Evolutionary conservation across 2,888 invertebrate genomes (phyloP).

Genomic region (Suillia variegata): DNA sequence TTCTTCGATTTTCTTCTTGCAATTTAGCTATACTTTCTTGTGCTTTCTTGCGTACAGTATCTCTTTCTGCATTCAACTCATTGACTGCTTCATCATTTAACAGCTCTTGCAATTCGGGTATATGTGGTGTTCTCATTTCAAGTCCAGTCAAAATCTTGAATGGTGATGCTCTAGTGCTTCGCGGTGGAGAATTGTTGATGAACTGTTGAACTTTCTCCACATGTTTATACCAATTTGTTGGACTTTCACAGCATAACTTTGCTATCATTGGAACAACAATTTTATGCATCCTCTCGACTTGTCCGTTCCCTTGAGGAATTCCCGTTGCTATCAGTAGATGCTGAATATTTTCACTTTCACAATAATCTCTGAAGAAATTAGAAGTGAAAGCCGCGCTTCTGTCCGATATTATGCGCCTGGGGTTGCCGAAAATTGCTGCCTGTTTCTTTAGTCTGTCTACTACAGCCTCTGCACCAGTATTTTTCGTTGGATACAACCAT

Average conservation of each 20-base stretch:
- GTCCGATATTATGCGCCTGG: constrained; percentile 6
- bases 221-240: constrained; percentile 41
- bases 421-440: constrained; percentile 9
- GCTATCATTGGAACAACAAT: constrained; percentile 45
- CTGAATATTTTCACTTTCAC: constrained; percentile 4
- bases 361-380: not conserved
- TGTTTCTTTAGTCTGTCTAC: not conserved
- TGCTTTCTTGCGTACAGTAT: not conserved
- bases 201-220: constrained; percentile 24
- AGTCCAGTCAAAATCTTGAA: constrained; percentile 23
- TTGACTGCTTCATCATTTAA: not conserved
- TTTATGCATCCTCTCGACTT: constrained; percentile 46
- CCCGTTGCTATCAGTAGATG: constrained; percentile 45
- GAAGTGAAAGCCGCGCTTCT: constrained; percentile 13
- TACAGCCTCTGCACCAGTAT: not conserved
- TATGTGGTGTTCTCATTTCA: not conserved
- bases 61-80: not conserved
- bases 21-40: not conserved
- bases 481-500: constrained; percentile 1
- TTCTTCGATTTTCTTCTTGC: not conserved
- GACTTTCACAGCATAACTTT: constrained; percentile 44
- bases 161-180: constrained; percentile 6
- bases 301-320: constrained; percentile 50
- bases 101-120: not conserved
- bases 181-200: constrained; percentile 11